Evolutionary conservation across 2,113 vertebrate genomes (phyloP).

Genomic region (Oreochromis niloticus): DNA sequence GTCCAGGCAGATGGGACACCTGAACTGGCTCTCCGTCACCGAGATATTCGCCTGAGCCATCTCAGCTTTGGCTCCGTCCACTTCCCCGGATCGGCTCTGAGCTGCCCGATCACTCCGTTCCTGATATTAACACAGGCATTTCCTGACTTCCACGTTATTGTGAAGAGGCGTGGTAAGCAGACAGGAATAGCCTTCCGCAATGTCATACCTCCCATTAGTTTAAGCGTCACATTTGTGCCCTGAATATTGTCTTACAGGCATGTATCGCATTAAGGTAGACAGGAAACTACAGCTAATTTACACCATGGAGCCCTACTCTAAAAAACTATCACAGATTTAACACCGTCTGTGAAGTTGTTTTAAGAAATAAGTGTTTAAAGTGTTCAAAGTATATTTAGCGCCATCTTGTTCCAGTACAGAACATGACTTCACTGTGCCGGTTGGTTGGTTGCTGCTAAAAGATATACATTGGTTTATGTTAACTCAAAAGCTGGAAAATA

Average conservation of each 20-base stretch:
- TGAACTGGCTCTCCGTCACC: conserved; percentile 67
- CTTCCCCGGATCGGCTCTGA: neutral
- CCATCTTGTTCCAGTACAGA: neutral
- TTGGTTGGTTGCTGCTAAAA: neutral
- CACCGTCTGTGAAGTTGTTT: neutral
- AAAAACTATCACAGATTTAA: neutral
- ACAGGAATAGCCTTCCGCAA: conserved; percentile 5
- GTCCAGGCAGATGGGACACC: conserved; percentile 70
- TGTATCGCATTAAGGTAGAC: rapidly evolving
- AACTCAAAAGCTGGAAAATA: neutral
- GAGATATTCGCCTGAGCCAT: conserved; percentile 69
- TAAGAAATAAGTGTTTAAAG: neutral
- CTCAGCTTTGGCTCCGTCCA: neutral
- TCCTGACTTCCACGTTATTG: neutral
- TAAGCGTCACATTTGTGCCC: rapidly evolving
- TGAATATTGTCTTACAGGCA: neutral
- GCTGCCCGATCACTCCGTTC: neutral
- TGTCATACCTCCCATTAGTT: neutral
- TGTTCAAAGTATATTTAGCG: neutral
- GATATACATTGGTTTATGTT: rapidly evolving
- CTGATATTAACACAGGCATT: neutral
- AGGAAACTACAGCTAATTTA: neutral
- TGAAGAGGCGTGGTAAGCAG: neutral
- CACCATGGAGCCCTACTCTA: neutral
- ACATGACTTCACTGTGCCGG: neutral